Conservation (phyloP, 2,113 vertebrate species). For the Megaptera novaeangliae region DNA sequence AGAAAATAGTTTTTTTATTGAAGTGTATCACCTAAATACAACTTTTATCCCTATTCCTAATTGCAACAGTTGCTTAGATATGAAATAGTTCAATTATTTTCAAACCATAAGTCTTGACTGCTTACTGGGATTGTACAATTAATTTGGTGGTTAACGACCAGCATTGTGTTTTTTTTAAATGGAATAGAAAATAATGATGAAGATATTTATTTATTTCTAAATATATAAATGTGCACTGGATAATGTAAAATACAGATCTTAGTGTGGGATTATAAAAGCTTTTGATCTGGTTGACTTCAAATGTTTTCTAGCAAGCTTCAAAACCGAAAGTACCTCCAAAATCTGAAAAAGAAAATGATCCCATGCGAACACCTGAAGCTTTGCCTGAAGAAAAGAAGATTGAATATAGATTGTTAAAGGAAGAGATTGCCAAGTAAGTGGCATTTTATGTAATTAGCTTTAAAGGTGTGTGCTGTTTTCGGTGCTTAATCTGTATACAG, state of each 20-base stretch:
- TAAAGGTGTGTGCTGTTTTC: not conserved
- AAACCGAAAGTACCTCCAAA: slow-evolving; percentile 90
- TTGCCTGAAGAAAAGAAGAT: slow-evolving; percentile 89
- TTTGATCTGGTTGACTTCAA: slow-evolving; percentile 14
- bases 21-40: not conserved
- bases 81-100: not conserved
- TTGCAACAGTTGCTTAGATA: not conserved
- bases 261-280: not conserved
- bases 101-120: not conserved
- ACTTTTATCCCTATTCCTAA: not conserved
- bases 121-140: not conserved
- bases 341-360: slow-evolving; percentile 97
- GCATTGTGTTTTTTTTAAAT: not conserved
- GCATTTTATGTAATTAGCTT: not conserved
- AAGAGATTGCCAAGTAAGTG: slow-evolving; percentile 92
- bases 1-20: slow-evolving; percentile 15
- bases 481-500: not conserved
- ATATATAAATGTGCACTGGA: not conserved
- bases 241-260: not conserved
- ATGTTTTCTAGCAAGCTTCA: slow-evolving; percentile 86
- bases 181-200: not conserved
- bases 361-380: slow-evolving; percentile 88
- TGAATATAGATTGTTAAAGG: slow-evolving; percentile 90
- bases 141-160: not conserved
- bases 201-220: not conserved